Conservation (phyloP, 1,140 invertebrate species). For the Frieseomelitta varia region DNA sequence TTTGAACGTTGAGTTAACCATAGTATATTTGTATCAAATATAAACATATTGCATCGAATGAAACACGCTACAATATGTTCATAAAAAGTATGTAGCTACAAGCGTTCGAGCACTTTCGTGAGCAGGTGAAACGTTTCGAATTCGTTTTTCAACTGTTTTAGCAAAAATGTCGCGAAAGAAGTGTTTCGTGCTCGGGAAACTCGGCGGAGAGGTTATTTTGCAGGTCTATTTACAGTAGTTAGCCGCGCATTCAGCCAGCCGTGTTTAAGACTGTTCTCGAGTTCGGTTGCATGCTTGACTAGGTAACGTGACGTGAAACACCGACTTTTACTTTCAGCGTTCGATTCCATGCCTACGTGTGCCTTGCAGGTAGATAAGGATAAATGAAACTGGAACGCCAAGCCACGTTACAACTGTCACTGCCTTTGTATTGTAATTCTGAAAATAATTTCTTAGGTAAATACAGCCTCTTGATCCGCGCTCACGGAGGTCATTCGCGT, state of each 20-base stretch:
- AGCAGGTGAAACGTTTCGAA: not conserved
- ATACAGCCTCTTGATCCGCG: not conserved
- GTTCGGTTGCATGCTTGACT: constrained; percentile 54
- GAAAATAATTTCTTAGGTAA: constrained; percentile 2
- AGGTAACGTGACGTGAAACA: constrained; percentile 65
- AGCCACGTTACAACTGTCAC: not conserved
- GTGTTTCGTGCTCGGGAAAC: constrained; percentile 7
- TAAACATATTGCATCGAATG: too few relatives aligned
- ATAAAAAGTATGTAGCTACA: too few relatives aligned
- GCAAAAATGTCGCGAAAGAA: constrained; percentile 11
- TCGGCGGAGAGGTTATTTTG: constrained; percentile 23
- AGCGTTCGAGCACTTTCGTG: too few relatives aligned
- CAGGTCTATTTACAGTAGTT: constrained; percentile 28
- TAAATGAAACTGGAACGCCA: constrained; percentile 53
- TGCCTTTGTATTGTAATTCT: constrained; percentile 10
- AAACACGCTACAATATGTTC: too few relatives aligned
- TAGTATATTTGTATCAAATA: too few relatives aligned
- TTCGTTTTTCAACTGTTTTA: too few relatives aligned
- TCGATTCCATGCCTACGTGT: constrained; percentile 61
- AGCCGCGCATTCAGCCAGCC: not conserved
- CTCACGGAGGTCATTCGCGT: not conserved
- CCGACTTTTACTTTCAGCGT: constrained; percentile 73
- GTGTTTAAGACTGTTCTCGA: constrained; percentile 35
- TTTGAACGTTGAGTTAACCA: too few relatives aligned
- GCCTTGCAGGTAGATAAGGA: constrained; percentile 38